phyloP scores from a whole-genome alignment of 2,888 invertebrate genomes.

The Eugnorisma glareosa region DNA sequence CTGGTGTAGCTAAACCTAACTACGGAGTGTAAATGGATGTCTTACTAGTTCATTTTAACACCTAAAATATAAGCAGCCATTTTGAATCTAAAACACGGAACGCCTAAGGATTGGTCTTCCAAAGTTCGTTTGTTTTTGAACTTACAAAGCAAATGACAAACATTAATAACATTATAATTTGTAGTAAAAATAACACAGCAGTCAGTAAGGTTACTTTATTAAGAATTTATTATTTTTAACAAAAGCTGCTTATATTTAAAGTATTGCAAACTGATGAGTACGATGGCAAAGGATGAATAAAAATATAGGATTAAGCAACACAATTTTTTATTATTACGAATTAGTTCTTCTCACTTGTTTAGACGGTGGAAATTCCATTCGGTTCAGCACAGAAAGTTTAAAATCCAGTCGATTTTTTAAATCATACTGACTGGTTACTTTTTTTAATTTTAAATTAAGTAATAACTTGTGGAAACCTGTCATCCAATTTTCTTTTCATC shows the following conservation, averaged over 20 bases:
- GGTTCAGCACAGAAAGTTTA: neutral
- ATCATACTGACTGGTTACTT: neutral
- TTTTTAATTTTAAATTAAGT: neutral
- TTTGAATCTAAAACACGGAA: constrained; percentile 28
- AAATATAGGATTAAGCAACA: neutral
- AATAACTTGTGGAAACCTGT: neutral
- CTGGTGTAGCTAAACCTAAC: constrained; percentile 61
- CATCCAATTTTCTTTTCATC: constrained; percentile 34
- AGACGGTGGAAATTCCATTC: neutral
- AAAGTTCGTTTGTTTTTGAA: constrained; percentile 36
- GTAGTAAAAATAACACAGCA: constrained; percentile 25
- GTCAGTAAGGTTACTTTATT: constrained; percentile 38
- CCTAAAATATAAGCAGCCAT: constrained; percentile 56
- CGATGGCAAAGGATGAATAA: constrained; percentile 52
- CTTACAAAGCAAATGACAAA: constrained; percentile 16
- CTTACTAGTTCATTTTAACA: constrained; percentile 11
- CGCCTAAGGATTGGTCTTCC: constrained; percentile 37
- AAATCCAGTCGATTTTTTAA: neutral
- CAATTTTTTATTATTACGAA: neutral
- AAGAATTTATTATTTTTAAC: constrained; percentile 14
- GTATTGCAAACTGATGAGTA: constrained; percentile 43
- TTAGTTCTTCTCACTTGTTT: neutral
- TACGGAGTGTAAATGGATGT: constrained; percentile 59
- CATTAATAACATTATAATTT: constrained; percentile 9
- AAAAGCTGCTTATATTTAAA: constrained; percentile 60